phyloP scores from a whole-genome alignment of 2,113 vertebrate species.

The Tautogolabrus adspersus region DNA sequence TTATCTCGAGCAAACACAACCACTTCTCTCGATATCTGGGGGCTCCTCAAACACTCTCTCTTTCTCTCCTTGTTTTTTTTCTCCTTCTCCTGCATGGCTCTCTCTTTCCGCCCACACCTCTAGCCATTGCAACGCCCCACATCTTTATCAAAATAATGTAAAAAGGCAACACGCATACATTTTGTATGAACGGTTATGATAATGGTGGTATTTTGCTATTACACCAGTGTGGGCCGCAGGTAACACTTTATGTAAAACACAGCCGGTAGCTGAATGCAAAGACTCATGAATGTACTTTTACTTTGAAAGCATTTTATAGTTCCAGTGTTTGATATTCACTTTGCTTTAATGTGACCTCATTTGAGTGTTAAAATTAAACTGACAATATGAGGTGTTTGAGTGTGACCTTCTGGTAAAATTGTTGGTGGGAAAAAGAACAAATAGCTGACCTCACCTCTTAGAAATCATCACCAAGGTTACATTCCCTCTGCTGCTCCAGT shows the following conservation, averaged over 20 bases:
- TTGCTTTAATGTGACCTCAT: slow-evolving; percentile 19
- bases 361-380: slow-evolving; percentile 2
- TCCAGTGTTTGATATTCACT: slow-evolving; percentile 13
- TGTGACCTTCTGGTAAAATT: slow-evolving; percentile 13
- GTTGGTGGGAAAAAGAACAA: background rate
- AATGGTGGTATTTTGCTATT: slow-evolving; percentile 55
- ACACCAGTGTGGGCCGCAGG: slow-evolving; percentile 31
- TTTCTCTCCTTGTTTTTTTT: slow-evolving; percentile 28
- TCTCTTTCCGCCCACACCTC: slow-evolving; percentile 60
- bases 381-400: background rate
- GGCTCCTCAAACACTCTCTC: slow-evolving; percentile 69
- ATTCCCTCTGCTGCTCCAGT: slow-evolving; percentile 12
- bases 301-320: background rate
- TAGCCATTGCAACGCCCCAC: slow-evolving; percentile 48
- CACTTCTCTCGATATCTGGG: slow-evolving; percentile 74
- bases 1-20: slow-evolving; percentile 85
- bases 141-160: slow-evolving; percentile 66
- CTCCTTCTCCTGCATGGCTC: slow-evolving; percentile 10
- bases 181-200: slow-evolving; percentile 63
- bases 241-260: slow-evolving; percentile 49
- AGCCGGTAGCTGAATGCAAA: background rate
- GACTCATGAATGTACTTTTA: slow-evolving; percentile 17
- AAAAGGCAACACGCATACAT: slow-evolving; percentile 59
- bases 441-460: slow-evolving; percentile 5
- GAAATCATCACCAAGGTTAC: slow-evolving; percentile 53